Evolutionary conservation across 2,888 invertebrate genomes (phyloP), one percentile per base, ranked within the genome.

Genomic region (Drosophila nigricruria): DNA sequence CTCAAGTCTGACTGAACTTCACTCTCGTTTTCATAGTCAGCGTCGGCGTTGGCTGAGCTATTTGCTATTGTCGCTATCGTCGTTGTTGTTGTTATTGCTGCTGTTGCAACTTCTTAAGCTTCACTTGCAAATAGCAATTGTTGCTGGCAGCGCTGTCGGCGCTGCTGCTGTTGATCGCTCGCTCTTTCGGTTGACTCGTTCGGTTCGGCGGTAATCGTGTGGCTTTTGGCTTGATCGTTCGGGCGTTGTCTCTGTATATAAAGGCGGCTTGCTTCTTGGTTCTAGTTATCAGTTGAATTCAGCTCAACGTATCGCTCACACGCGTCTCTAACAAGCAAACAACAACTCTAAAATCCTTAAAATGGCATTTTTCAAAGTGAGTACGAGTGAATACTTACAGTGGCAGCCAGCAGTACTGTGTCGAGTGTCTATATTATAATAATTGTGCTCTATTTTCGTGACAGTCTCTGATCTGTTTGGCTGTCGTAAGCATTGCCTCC

Each of bases 291-390:
- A 93, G 93, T 93, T 92, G 91, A 89, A 87, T 91, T 82, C 88
- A 91, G 92, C 90, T 92, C 90, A 90, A 92, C 90, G 89, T 92
- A 87, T 80, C 83, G 91, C 82, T 77, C 43, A 91, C 81, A 86
- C 89, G 84, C 70, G 23, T 8, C 43, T 23, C 16, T 8, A 23
- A 23, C 43, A 14, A 25, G 14, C 23, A 43, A 45, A 9, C 38
- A 59, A 53, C 57, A 75, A 68, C 38, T 53, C 25, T 5, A 57
- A 71, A 64, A 59, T 71, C 76, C 65, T 64, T 65, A 66, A 85
- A 92, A 93, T 93, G 93, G 93, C 92, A 83, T 93, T 93, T 89
- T 92, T 92, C 81, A 93, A 93, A 93, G 93, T 93, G 92, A 93
- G 93, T 93, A 82, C 5, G 18, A 18, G 40, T 56, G 45, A 23